A percentile compares a stretch with the other conserved stretches of the same genome.
These are phyloP conservation scores for Desmophyllum pertusum DNA, from an alignment of 92 coral and sea anemone genomes.

Conservation along the genomic window DNA sequence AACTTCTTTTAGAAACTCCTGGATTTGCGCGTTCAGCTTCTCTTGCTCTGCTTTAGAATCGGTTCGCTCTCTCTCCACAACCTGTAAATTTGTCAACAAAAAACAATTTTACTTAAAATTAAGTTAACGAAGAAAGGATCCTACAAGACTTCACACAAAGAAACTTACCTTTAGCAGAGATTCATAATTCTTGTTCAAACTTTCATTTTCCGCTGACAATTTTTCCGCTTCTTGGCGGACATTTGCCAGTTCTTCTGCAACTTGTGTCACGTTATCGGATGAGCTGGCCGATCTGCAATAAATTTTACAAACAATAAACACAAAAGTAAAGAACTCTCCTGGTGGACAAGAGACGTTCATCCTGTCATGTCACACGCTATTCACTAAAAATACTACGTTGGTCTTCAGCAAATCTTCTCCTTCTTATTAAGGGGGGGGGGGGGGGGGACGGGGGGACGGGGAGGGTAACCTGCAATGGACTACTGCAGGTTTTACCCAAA, in stretches of 20 bases:
- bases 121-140: background rate
- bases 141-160: background rate
- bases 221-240: slow-evolving; percentile 48
- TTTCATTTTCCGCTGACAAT: slow-evolving; percentile 43
- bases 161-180: slow-evolving; percentile 33
- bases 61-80: slow-evolving; percentile 61
- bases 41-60: slow-evolving; percentile 69
- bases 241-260: slow-evolving; percentile 26
- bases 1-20: slow-evolving; percentile 54
- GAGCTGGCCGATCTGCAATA: slow-evolving; percentile 20
- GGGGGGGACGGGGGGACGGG: too few relatives aligned
- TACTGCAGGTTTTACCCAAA: too few relatives aligned
- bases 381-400: too few relatives aligned
- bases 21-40: slow-evolving; percentile 53
- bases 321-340: background rate
- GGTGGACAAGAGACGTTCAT: background rate
- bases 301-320: background rate
- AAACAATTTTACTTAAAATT: background rate
- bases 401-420: too few relatives aligned
- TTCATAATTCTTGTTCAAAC: slow-evolving; percentile 52
- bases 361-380: too few relatives aligned
- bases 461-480: too few relatives aligned
- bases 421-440: too few relatives aligned
- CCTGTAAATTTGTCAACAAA: slow-evolving; percentile 32
- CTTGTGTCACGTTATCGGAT: slow-evolving; percentile 11